A percentile compares a stretch with the other conserved stretches of the same genome.
Evolutionary conservation across 2,888 invertebrate genomes (phyloP).

Genomic region (Melikaiella ostensackeni): DNA sequence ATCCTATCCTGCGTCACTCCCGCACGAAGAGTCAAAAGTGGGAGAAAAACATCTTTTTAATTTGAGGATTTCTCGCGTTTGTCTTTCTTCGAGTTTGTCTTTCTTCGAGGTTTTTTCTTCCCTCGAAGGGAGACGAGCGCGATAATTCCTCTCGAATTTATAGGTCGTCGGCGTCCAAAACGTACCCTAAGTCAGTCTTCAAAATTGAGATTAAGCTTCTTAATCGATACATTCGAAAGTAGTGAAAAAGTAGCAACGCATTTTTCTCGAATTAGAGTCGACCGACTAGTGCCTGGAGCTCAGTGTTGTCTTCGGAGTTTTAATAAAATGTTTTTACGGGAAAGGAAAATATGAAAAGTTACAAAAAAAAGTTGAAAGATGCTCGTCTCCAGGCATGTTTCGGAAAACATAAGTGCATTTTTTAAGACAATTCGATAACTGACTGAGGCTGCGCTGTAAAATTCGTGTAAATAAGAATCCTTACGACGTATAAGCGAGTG

Average conservation of each 20-base stretch:
- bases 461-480: conserved; percentile 33
- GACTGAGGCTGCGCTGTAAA: conserved; percentile 15
- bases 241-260: conserved; percentile 13
- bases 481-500: conserved; percentile 48
- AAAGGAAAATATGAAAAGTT: conserved; percentile 7
- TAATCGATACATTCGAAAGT: conserved; percentile 25
- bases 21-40: conserved; percentile 12
- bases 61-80: conserved; percentile 45
- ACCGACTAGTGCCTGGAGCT: conserved; percentile 9
- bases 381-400: conserved; percentile 10
- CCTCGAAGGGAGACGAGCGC: conserved; percentile 1
- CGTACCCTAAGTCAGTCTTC: conserved; percentile 8
- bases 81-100: conserved; percentile 46
- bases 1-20: conserved; percentile 49
- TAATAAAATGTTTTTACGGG: conserved; percentile 17
- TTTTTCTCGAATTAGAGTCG: conserved; percentile 10
- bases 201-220: conserved; percentile 27
- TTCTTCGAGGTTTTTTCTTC: conserved; percentile 47
- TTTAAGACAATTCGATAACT: conserved; percentile 31
- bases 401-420: conserved; percentile 10
- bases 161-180: conserved; percentile 23
- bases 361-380: conserved; percentile 26
- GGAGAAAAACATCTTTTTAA: conserved; percentile 32
- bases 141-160: conserved; percentile 29
- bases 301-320: conserved; percentile 4